These are phyloP conservation scores for Drosophila arizonae DNA, from an alignment of 1,140 invertebrate genomes.

Conservation along the genomic window DNA sequence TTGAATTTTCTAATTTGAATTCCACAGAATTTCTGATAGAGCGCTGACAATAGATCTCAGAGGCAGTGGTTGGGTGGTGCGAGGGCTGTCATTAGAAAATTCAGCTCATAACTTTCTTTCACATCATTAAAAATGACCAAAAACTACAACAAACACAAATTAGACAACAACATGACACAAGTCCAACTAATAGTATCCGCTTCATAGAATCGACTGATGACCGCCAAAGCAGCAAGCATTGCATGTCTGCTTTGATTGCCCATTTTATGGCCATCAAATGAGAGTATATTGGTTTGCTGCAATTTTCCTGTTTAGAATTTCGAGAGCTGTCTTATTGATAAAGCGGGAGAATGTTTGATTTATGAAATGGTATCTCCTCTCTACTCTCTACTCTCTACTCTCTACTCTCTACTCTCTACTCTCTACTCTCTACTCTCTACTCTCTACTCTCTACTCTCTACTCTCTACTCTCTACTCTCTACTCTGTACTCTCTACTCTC, in stretches of 20 bases:
- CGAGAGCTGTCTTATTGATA: no score
- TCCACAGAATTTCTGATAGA: conserved; percentile 29
- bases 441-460: no score
- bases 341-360: no score
- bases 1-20: conserved; percentile 31
- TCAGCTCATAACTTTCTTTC: conserved; percentile 48
- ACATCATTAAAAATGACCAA: conserved; percentile 54
- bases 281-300: background rate
- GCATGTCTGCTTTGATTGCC: conserved; percentile 22
- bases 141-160: conserved; percentile 37
- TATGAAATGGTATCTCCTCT: no score
- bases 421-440: no score
- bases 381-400: no score
- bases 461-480: no score
- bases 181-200: conserved; percentile 49
- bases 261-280: background rate
- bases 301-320: background rate
- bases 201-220: conserved; percentile 29
- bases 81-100: conserved; percentile 51
- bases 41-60: conserved; percentile 35
- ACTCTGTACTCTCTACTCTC: no score
- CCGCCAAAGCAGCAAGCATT: conserved; percentile 12
- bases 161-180: conserved; percentile 48
- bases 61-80: background rate
- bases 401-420: no score